Evolutionary conservation across 2,797 vertebrate species (phyloP), one percentile per base, ranked within the genome.

Genomic region (Mastacembelus armatus): DNA sequence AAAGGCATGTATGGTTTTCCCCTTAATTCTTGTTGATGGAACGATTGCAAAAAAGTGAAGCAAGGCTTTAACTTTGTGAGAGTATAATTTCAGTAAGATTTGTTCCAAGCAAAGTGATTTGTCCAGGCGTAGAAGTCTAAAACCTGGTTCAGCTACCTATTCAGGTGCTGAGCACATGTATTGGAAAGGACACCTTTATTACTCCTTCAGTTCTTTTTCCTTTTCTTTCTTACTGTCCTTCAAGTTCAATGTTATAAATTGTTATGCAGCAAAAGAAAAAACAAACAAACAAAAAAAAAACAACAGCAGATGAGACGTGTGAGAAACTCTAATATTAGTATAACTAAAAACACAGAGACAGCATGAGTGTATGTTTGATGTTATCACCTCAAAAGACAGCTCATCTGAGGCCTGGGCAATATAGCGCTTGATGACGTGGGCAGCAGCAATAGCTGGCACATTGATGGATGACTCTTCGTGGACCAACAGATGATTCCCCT

Each of bases 401-500:
- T 99, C 97, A 0, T 99, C 98, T 0, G 96, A 94, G 1, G 97
- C 98, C 77, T 98, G 98, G 40, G 96, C 98, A 2, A 94, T 97
- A 39, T 99, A 98, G 70, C 98, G 95, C 87, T 98, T 99, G 81
- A 99, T 98, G 68, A 99, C 98, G 0, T 99, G 98, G 71, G 98
- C 98, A 44, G 98, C 98, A 47, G 97, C 98, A 1, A 99, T 98
- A 11, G 98, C 98, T 10, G 98, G 98, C 43, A 99, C 96, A 1
- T 99, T 99, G 86, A 99, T 99, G 73, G 97, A 99, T 0, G 98
- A 99, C 55, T 99, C 98, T 81, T 99, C 98, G 0, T 99, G 97
- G 54, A 99, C 97, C 57, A 99, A 90, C 67, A 99, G 95, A 87
- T 97, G 97, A 91, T 99, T 98, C 36, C 98, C 98, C 88, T 98